Evolutionary conservation across 2,888 invertebrate species (phyloP).

Genomic region (Merodon equestris): DNA sequence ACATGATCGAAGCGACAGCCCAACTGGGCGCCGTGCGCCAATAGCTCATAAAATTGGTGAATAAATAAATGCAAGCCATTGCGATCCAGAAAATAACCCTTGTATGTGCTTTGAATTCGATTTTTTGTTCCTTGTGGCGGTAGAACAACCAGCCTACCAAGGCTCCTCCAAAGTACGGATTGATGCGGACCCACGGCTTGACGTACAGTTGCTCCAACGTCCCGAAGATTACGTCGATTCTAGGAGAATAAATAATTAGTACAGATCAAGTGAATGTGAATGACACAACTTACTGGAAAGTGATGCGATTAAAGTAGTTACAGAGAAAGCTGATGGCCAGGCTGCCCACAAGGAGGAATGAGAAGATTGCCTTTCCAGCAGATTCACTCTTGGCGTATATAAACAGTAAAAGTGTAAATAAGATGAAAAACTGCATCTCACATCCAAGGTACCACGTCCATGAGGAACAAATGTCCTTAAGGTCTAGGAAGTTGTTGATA

Average conservation of each 20-base stretch:
- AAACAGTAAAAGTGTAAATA: constrained; percentile 71
- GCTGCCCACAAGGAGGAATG: constrained; percentile 67
- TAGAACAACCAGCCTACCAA: constrained; percentile 72
- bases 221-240: constrained; percentile 73
- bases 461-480: constrained; percentile 72
- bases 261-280: neutral
- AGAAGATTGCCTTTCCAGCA: constrained; percentile 70
- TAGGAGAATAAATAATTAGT: constrained; percentile 48
- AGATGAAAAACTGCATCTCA: constrained; percentile 73
- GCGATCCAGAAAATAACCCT: constrained; percentile 71
- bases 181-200: constrained; percentile 74
- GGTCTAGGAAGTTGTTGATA: constrained; percentile 72
- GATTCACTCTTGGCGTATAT: constrained; percentile 71
- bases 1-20: constrained; percentile 73
- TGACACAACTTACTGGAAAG: constrained; percentile 73
- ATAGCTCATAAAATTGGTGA: constrained; percentile 74
- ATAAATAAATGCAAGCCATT: constrained; percentile 69
- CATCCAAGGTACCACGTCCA: constrained; percentile 76
- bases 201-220: constrained; percentile 73
- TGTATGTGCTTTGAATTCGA: constrained; percentile 48
- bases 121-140: constrained; percentile 43
- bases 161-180: constrained; percentile 74
- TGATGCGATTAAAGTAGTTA: constrained; percentile 72
- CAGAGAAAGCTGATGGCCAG: constrained; percentile 71
- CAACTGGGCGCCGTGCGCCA: constrained; percentile 73